phyloP scores from a whole-genome alignment of 2,888 invertebrate species.

The Drosophila borealis region DNA sequence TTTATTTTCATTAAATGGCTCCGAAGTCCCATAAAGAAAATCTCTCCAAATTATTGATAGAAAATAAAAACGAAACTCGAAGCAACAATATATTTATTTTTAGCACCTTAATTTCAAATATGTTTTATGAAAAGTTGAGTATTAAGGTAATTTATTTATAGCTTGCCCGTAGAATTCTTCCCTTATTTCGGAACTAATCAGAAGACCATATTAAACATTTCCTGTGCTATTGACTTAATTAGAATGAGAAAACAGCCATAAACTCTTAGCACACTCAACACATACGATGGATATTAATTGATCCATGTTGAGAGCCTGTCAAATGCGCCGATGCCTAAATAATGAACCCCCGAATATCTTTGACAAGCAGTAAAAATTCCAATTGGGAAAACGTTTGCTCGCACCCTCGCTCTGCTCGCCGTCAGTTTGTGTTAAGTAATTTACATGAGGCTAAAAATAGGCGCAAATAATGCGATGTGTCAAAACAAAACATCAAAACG shows the following conservation, averaged over 20 bases:
- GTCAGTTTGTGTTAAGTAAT: constrained; percentile 59
- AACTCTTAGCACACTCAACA: constrained; percentile 60
- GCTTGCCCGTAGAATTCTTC: constrained; percentile 19
- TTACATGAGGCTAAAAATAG: constrained; percentile 69
- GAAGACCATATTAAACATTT: constrained; percentile 21
- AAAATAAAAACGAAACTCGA: neutral
- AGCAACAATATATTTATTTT: constrained; percentile 1
- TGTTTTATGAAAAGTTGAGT: neutral
- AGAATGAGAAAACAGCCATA: constrained; percentile 60
- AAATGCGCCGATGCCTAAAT: constrained; percentile 64
- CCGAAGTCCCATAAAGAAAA: too few species aligned
- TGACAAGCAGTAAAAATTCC: constrained; percentile 61
- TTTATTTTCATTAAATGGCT: too few species aligned
- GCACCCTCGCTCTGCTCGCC: constrained; percentile 8
- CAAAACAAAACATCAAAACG: constrained; percentile 79
- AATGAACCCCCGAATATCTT: constrained; percentile 46
- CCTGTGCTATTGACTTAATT: constrained; percentile 56
- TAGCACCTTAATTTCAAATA: neutral
- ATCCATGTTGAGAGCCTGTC: constrained; percentile 73
- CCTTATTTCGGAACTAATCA: constrained; percentile 47
- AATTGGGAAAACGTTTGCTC: constrained; percentile 35
- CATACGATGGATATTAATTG: constrained; percentile 74
- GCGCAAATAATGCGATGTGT: constrained; percentile 71
- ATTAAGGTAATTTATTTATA: constrained; percentile 40
- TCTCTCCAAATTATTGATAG: neutral